phyloP scores from a whole-genome alignment of 1,140 invertebrate genomes.

The Archegozetes longisetosus region DNA sequence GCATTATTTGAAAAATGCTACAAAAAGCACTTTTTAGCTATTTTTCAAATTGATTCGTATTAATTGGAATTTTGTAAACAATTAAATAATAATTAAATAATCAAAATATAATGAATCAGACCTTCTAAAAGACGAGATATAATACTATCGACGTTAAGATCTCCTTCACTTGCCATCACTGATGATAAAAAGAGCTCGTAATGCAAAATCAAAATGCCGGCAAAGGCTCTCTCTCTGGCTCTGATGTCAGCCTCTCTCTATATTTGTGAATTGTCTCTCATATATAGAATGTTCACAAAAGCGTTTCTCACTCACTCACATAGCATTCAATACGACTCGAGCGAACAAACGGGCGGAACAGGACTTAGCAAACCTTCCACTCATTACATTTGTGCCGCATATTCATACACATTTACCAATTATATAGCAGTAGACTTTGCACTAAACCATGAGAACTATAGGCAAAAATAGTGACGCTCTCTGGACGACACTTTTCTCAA shows the following conservation, averaged over 20 bases:
- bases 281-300: background rate
- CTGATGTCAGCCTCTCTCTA: background rate
- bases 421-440: too few relatives aligned
- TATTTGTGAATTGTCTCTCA: background rate
- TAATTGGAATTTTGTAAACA: too few relatives aligned
- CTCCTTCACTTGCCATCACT: conserved; percentile 13
- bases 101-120: conserved; percentile 11
- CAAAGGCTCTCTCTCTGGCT: background rate
- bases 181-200: background rate
- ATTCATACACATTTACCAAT: too few relatives aligned
- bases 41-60: too few relatives aligned
- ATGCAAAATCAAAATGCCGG: background rate
- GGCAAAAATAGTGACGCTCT: too few relatives aligned
- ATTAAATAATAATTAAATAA: background rate
- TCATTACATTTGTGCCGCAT: too few relatives aligned
- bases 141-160: conserved; percentile 24
- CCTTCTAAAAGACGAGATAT: conserved; percentile 24
- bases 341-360: too few relatives aligned
- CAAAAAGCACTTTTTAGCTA: too few relatives aligned
- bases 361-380: too few relatives aligned
- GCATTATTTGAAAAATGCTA: too few relatives aligned
- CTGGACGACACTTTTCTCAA: too few relatives aligned
- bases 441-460: too few relatives aligned
- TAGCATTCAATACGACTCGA: background rate
- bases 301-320: background rate